Percentiles rank a stretch among this genome's conserved stretches.
These are phyloP conservation scores for Orthosia gothica DNA, from an alignment of 2,888 invertebrate genomes.

Conservation along the genomic window DNA sequence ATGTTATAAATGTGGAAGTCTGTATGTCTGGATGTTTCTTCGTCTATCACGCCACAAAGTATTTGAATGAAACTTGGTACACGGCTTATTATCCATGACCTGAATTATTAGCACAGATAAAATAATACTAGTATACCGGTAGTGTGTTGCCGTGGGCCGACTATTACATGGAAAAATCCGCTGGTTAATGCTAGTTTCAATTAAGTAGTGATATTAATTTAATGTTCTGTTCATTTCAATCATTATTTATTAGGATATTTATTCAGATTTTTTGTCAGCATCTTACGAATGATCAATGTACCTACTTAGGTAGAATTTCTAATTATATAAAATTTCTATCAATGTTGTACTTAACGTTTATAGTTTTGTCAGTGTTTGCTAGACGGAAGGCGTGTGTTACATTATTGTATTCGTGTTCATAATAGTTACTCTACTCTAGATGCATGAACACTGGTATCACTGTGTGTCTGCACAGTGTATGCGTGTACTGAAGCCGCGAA, in stretches of 20 bases:
- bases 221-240: conserved; percentile 25
- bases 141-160: background rate
- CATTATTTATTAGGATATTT: background rate
- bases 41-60: background rate
- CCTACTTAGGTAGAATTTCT: background rate
- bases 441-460: conserved; percentile 21
- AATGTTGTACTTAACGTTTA: background rate
- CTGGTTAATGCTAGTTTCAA: background rate
- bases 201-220: conserved; percentile 62
- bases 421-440: conserved; percentile 28
- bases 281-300: background rate
- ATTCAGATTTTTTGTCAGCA: background rate
- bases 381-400: conserved; percentile 59
- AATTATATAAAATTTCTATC: background rate
- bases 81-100: background rate
- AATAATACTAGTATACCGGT: background rate
- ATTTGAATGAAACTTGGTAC: background rate
- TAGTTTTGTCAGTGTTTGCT: conserved; percentile 36
- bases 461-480: conserved; percentile 38
- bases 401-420: conserved; percentile 31
- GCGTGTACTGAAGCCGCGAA: conserved; percentile 62
- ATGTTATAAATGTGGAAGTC: background rate
- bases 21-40: background rate
- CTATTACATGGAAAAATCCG: background rate
- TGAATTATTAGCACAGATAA: background rate